Base-by-base conservation (phyloP, 1,140 invertebrate genomes). In the Conus betulinus region DNA sequence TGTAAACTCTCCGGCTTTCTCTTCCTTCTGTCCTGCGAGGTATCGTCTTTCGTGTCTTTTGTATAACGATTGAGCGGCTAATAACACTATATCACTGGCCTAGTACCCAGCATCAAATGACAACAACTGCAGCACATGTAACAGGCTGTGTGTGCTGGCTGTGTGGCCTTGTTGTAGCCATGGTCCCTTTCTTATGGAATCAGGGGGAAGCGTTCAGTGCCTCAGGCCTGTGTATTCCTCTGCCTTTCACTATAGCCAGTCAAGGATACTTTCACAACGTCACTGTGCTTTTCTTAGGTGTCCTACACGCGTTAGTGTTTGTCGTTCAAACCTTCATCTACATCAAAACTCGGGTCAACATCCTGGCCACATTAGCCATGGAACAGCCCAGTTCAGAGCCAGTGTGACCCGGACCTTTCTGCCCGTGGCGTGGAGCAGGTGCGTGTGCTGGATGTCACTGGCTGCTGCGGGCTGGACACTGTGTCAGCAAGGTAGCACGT, bases 1-100 rank as follows among this genome's bases (percentile, higher is more conserved):
- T 85, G 84, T 39, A 85, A 85, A n/a, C 27, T 79, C 5, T 10
- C 78, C 3, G 78, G 78, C n/a, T 27, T 79, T 79, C 78, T 79
- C 11, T 79, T 52, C 13, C 78, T 79, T 15, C 15, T 51, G 27
- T 79, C 78, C 27, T 51, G 27, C 5, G 25, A 79, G 39, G 78
- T 79, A 25, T 79, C 78, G 7, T 27, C 78, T 15, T 51, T 79
- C 78, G 3, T n/a, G 78, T 79, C 8, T 20, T 39, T 8, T 39
- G 13, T 20, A 79, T 79, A 0, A 6, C 15, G 6, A 5, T 79
- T 15, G 78, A 79, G 27, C 78, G 78, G 13, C n/a, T 79, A 25
- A 25, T 20, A 3, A 11, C 0, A 52, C 15, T 39, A 39, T 39
- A n/a, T n/a, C n/a, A 39, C 39, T 3, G 39, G 39, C 39, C 25